These are phyloP conservation scores for Megamerina dolium DNA, from an alignment of 2,888 invertebrate genomes.

Conservation along the genomic window DNA sequence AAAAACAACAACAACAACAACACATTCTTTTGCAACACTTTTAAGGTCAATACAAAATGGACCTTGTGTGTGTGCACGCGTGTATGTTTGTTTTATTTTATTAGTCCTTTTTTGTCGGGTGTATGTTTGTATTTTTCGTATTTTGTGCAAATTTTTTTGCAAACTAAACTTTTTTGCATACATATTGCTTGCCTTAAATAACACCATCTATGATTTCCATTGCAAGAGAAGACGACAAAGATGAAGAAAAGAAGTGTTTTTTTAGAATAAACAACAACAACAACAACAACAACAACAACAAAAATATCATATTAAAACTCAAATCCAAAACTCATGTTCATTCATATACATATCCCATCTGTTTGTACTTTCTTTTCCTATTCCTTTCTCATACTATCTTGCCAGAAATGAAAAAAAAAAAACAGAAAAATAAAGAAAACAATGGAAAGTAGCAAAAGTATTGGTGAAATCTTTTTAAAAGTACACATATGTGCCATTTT, in stretches of 20 bases:
- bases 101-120: not conserved
- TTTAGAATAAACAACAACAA: not conserved
- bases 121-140: conserved; percentile 20
- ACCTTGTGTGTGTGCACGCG: too few relatives aligned
- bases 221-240: too few relatives aligned
- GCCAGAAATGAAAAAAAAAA: not conserved
- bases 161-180: conserved; percentile 3
- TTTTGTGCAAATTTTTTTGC: conserved; percentile 16
- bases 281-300: not conserved
- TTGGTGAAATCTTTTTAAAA: too few relatives aligned
- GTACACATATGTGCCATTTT: too few relatives aligned
- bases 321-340: conserved; percentile 38
- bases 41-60: not conserved
- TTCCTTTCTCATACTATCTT: not conserved
- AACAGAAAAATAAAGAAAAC: not conserved
- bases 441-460: not conserved
- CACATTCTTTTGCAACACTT: not conserved
- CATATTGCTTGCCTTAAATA: too few relatives aligned
- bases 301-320: conserved; percentile 34
- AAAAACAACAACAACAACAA: not conserved
- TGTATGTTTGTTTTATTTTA: too few relatives aligned
- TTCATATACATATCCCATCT: too few relatives aligned
- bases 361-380: too few relatives aligned
- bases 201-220: too few relatives aligned
- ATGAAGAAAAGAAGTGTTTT: too few relatives aligned